phyloP scores from a whole-genome alignment of 2,113 vertebrate genomes.

The Acanthochromis polyacanthus region DNA sequence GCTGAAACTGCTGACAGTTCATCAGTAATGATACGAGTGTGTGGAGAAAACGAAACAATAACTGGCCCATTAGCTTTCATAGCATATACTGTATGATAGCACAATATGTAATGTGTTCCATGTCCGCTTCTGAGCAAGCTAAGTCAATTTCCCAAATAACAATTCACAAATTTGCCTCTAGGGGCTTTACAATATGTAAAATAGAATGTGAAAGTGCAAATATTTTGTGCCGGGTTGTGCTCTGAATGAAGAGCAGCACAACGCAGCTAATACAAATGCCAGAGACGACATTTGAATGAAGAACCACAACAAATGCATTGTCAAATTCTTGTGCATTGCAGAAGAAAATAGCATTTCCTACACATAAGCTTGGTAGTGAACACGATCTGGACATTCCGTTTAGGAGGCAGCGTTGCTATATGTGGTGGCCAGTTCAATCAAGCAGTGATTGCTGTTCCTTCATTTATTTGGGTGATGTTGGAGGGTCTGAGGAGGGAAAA shows the following conservation, averaged over 20 bases:
- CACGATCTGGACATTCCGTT: not conserved
- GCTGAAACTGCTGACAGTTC: not conserved
- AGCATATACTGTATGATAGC: not conserved
- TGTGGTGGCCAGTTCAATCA: slow-evolving; percentile 1
- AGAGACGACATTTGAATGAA: not conserved
- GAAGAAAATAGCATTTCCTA: not conserved
- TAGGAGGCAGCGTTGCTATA: not conserved
- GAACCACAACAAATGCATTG: not conserved
- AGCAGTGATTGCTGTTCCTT: not conserved
- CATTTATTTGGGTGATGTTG: slow-evolving; percentile 11
- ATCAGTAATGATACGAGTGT: not conserved
- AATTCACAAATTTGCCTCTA: not conserved
- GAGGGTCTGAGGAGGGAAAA: not conserved
- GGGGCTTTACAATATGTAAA: not conserved
- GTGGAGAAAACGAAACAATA: not conserved
- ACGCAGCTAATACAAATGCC: not conserved
- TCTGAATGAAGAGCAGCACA: slow-evolving; percentile 14
- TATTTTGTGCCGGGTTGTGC: not conserved
- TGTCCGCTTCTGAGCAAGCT: not conserved
- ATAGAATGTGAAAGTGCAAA: not conserved
- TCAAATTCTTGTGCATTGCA: slow-evolving; percentile 4
- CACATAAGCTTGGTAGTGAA: not conserved
- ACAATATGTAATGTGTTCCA: not conserved
- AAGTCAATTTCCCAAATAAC: not conserved
- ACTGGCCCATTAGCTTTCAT: not conserved